phyloP scores from a whole-genome alignment of 1,140 invertebrate species.

The Ruditapes philippinarum region DNA sequence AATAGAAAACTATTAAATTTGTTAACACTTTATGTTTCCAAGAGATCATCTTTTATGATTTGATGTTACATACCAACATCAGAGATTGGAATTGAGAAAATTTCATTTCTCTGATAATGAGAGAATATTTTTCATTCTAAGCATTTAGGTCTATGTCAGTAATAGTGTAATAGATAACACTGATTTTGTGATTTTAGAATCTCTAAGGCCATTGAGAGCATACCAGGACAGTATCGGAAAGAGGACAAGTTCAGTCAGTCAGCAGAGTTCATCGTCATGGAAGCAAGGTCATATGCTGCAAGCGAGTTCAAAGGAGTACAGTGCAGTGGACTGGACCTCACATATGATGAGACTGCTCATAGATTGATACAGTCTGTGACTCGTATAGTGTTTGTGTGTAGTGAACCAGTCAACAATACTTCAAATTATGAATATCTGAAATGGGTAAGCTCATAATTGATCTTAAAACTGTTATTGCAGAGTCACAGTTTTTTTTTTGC shows the following conservation, averaged over 20 bases:
- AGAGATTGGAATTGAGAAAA: too few relatives aligned
- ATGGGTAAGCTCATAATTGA: constrained; percentile 57
- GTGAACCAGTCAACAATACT: constrained; percentile 27
- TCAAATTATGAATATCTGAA: constrained; percentile 11
- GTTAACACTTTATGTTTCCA: too few relatives aligned
- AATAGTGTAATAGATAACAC: too few relatives aligned
- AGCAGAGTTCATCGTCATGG: constrained; percentile 31
- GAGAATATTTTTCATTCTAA: too few relatives aligned
- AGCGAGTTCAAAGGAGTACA: constrained; percentile 47
- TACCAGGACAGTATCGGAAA: constrained; percentile 26
- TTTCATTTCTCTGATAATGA: too few relatives aligned
- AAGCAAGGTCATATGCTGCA: neutral
- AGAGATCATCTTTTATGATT: too few relatives aligned
- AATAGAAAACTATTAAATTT: too few relatives aligned
- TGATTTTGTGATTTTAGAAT: too few relatives aligned
- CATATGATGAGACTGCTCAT: constrained; percentile 17
- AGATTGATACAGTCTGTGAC: constrained; percentile 34
- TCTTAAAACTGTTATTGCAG: too few relatives aligned
- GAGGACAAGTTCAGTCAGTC: constrained; percentile 22
- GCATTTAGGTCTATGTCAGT: too few relatives aligned
- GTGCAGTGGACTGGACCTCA: constrained; percentile 47
- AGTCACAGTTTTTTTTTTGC: neutral
- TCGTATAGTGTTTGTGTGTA: constrained; percentile 60
- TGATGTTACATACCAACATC: too few relatives aligned
- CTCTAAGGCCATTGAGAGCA: constrained; percentile 53